Evolutionary conservation across 1,140 invertebrate species (phyloP), one percentile per base, ranked within the genome.

Genomic region (Zaprionus lachaisei): DNA sequence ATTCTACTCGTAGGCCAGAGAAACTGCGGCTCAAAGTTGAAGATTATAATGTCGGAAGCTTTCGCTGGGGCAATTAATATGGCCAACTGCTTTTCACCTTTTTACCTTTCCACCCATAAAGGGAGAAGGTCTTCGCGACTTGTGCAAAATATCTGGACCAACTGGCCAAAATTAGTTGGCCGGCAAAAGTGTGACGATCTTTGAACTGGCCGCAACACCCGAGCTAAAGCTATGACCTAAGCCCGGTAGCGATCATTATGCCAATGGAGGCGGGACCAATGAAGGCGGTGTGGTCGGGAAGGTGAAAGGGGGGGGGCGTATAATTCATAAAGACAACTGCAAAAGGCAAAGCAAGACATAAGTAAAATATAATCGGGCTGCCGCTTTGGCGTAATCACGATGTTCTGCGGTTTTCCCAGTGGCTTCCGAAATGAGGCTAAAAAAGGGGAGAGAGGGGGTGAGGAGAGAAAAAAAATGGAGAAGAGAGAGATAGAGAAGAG

Each of bases 181-280:
- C 47, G 58, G 69, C 49, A 64, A 62, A 84, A 64, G 65, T 74
- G 73, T 31, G 66, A 76, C 54, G 80, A 87, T 80, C 83, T 86
- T 62, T 80, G 80, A 87, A 57, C 74, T 71, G 57, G 41, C 41
- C 41, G 41, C 41, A 47, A 64, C 56, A 63, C 34, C 31, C 22
- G 55, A 17, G 15, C 15, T 2, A 1, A 2, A 15, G 37, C 44
- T 9, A 72, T 54, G 60, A 65, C 56, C 69, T 22, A 89, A 87
- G 71, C 83, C 84, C 84, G 47, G 84, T 89, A 78, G 84, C 83
- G 58, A 63, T 80, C 70, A 86, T 80, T 80, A 80, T 56, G 24
- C 54, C 24, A 20, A 20, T 24, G n/a, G 28, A 26, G 7, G 14
- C 17, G 5, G 24, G 20, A 55, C 47, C 28, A 26, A 38, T 24